Evolutionary conservation across 2,888 invertebrate species (phyloP).

Genomic region (Spodoptera littoralis): DNA sequence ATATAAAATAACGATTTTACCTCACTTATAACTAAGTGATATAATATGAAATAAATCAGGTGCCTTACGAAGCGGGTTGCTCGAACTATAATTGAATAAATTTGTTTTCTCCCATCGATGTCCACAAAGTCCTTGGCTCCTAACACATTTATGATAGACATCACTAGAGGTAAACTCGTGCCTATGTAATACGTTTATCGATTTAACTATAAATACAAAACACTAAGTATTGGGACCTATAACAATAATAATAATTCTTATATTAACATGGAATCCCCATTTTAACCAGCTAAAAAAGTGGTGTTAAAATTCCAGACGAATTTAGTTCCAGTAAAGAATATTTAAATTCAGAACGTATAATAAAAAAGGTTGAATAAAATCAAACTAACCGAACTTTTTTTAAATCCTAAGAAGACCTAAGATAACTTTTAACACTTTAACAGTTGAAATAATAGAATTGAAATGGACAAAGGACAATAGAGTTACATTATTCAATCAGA

Average conservation of each 20-base stretch:
- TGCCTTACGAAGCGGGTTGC: slow-evolving; percentile 36
- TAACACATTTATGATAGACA: slow-evolving; percentile 35
- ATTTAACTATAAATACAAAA: too few relatives aligned
- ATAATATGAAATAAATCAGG: slow-evolving; percentile 38
- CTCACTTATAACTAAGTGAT: slow-evolving; percentile 8
- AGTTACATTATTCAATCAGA: slow-evolving; percentile 11
- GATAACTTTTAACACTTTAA: slow-evolving; percentile 20
- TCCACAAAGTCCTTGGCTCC: slow-evolving; percentile 38
- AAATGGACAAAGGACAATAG: background rate
- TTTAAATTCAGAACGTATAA: too few relatives aligned
- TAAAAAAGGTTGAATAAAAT: too few relatives aligned
- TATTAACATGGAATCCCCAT: too few relatives aligned
- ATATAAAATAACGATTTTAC: slow-evolving; percentile 18
- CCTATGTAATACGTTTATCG: too few relatives aligned
- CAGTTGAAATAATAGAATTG: slow-evolving; percentile 13
- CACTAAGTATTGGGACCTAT: too few relatives aligned
- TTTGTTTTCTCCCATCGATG: slow-evolving; percentile 47
- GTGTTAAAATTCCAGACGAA: too few relatives aligned
- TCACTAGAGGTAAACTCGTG: too few relatives aligned
- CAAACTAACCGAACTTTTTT: background rate
- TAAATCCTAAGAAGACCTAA: slow-evolving; percentile 21
- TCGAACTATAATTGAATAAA: slow-evolving; percentile 48
- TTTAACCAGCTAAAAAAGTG: too few relatives aligned
- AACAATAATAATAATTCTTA: too few relatives aligned
- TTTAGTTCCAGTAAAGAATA: too few relatives aligned